A percentile compares a stretch with the other conserved stretches of the same genome.
Evolutionary conservation across 2,797 vertebrate species (phyloP).

Genomic region (Helostoma temminkii): DNA sequence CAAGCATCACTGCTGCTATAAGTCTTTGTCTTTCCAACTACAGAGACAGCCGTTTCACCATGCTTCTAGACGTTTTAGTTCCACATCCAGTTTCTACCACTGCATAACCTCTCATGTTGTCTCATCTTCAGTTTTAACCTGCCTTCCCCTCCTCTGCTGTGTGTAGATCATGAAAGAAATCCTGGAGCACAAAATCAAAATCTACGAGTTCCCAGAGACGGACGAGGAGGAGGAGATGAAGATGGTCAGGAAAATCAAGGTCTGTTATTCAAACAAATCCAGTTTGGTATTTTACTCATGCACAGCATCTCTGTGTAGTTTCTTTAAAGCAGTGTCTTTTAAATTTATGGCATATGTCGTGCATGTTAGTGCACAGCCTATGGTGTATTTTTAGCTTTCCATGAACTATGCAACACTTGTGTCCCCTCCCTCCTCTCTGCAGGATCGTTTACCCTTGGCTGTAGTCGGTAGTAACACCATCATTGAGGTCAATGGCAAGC

Average conservation of each 20-base stretch:
- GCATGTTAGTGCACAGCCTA: not conserved
- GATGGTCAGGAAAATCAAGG: constrained; percentile 95
- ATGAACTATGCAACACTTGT: constrained; percentile 60
- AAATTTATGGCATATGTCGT: not conserved
- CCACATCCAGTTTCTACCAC: constrained; percentile 3
- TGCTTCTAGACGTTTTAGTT: constrained; percentile 5
- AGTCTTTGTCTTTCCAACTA: too few relatives aligned
- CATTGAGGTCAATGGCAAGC: constrained; percentile 96
- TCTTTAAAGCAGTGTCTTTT: not conserved
- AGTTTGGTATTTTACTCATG: not conserved
- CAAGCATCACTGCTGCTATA: too few relatives aligned
- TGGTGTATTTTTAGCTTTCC: constrained; percentile 51
- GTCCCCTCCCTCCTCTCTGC: constrained; percentile 45
- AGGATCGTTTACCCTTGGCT: constrained; percentile 96
- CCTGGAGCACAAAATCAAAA: constrained; percentile 97
- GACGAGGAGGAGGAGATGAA: constrained; percentile 97
- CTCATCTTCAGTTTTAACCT: constrained; percentile 1
- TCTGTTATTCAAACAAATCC: constrained; percentile 54
- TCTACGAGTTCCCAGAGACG: constrained; percentile 97
- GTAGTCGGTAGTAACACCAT: constrained; percentile 97
- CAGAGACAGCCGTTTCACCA: too few relatives aligned
- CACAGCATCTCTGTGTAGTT: not conserved
- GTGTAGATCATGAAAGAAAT: constrained; percentile 97
- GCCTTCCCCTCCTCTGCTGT: constrained; percentile 1
- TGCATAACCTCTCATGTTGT: not conserved